A percentile compares a stretch with the other conserved stretches of the same genome.
Evolutionary conservation across 2,888 invertebrate species (phyloP).

Genomic region (Drosophila picticornis): DNA sequence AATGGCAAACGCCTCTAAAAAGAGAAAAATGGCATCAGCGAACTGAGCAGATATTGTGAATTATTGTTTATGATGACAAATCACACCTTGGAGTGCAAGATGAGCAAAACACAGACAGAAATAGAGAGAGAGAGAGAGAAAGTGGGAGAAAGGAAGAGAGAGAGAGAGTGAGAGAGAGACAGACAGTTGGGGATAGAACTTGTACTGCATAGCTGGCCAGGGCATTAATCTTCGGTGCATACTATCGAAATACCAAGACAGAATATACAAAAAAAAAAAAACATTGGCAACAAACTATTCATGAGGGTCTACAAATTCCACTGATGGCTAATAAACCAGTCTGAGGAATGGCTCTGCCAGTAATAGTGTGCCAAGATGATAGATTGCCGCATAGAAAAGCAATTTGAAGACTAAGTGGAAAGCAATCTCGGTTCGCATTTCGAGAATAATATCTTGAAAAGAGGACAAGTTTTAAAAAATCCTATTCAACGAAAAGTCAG

Average conservation of each 20-base stretch:
- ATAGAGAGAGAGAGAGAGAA: not conserved
- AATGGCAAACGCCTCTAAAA: slow-evolving; percentile 25
- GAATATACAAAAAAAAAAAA: not conserved
- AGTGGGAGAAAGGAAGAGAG: not conserved
- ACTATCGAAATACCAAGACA: slow-evolving; percentile 15
- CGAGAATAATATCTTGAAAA: not conserved
- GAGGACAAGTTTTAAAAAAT: not conserved
- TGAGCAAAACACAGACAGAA: not conserved
- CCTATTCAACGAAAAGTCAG: not conserved
- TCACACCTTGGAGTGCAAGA: slow-evolving; percentile 33
- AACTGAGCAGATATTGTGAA: slow-evolving; percentile 58
- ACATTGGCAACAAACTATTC: slow-evolving; percentile 33
- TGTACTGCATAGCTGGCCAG: slow-evolving; percentile 4
- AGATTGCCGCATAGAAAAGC: not conserved
- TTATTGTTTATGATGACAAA: slow-evolving; percentile 70
- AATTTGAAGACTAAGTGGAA: slow-evolving; percentile 7
- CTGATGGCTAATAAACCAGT: slow-evolving; percentile 30
- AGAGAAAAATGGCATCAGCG: slow-evolving; percentile 11
- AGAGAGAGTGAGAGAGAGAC: not conserved
- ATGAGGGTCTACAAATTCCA: slow-evolving; percentile 28
- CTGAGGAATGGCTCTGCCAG: slow-evolving; percentile 1
- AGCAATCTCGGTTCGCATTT: not conserved
- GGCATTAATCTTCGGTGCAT: slow-evolving; percentile 58
- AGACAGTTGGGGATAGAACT: not conserved
- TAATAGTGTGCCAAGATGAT: slow-evolving; percentile 3